A percentile compares a stretch with the other conserved stretches of the same genome.
Evolutionary conservation across 1,140 invertebrate genomes (phyloP).

Genomic region (Andrena cerasifolii): DNA sequence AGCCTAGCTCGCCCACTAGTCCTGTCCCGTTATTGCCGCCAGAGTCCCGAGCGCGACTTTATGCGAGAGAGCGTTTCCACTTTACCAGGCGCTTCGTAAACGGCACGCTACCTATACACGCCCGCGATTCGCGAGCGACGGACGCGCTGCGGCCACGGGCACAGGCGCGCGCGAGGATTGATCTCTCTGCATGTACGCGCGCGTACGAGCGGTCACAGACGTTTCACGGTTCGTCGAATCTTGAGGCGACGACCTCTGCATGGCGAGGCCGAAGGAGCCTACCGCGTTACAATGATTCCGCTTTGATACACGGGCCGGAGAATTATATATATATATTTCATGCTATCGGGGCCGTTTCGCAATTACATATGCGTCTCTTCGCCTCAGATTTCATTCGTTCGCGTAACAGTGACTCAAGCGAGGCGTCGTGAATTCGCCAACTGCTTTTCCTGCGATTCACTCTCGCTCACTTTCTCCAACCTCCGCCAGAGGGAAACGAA

Average conservation of each 20-base stretch:
- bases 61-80: conserved; percentile 40
- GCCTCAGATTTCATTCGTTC: too few species aligned
- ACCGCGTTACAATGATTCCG: conserved; percentile 34
- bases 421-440: too few species aligned
- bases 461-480: too few species aligned
- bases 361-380: too few species aligned
- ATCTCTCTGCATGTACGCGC: conserved; percentile 1
- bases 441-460: too few species aligned
- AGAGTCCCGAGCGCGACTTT: conserved; percentile 55
- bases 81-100: conserved; percentile 32
- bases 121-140: neutral
- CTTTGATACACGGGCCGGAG: too few species aligned
- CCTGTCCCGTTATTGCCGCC: neutral
- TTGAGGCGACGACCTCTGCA: conserved; percentile 52
- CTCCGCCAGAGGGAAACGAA: too few species aligned
- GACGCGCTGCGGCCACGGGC: neutral
- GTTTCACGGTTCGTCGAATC: conserved; percentile 56
- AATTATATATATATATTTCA: too few species aligned
- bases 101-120: conserved; percentile 14
- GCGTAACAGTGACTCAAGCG: too few species aligned
- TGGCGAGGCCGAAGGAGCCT: conserved; percentile 29
- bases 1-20: too few species aligned
- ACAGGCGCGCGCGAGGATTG: conserved; percentile 2
- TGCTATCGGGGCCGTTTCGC: too few species aligned
- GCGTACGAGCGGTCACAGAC: conserved; percentile 33